Base-by-base conservation (phyloP, 2,113 vertebrate genomes). In the Toxotes jaculatrix region DNA sequence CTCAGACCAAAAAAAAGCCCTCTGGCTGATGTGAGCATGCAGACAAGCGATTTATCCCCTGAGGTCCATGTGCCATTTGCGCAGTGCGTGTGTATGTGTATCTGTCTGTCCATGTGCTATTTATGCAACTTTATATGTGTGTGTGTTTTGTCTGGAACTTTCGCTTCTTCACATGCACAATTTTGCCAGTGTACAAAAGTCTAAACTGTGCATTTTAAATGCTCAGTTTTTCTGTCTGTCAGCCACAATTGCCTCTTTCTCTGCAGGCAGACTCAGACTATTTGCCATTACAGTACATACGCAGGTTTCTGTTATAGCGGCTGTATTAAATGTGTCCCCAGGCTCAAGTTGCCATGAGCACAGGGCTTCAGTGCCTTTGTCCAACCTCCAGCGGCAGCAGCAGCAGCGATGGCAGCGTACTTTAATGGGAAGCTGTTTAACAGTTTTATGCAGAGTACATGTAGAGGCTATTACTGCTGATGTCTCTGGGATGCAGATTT, bases 381-480 rank as follows among this genome's bases (percentile, higher is more conserved):
- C 87, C 86, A 88, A 79, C 89, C 72, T 86, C 88, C 83, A 84
- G 88, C 79, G 69, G 69, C 79, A 64, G 72, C 77, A 74, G 80
- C 73, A 59, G 74, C 78, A 69, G 82, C 71, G 65, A 56, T 82
- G 79, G 87, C 81, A 69, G 55, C 38, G 17, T 13, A 60, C 87
- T 91, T 93, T 92, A 91, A 93, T 92, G 82, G 90, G 84, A 86
- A 80, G 89, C 79, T 4, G 74, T 94, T 92, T 87, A 91, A 88
- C 81, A 71, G 85, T 85, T 92, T 89, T 88, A 90, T 86, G 83
- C 82, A 60, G 91, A 84, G 90, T 84, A 83, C 86, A 87, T 90
- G 91, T 76, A 62, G 78, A 88, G 84, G 88, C 89, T 82, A 89
- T 91, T 93, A 91, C 83, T 38, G 88, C 83, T 86, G 86, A 91